Conservation (phyloP, 2,888 invertebrate species). For the Lutraria lutraria region DNA sequence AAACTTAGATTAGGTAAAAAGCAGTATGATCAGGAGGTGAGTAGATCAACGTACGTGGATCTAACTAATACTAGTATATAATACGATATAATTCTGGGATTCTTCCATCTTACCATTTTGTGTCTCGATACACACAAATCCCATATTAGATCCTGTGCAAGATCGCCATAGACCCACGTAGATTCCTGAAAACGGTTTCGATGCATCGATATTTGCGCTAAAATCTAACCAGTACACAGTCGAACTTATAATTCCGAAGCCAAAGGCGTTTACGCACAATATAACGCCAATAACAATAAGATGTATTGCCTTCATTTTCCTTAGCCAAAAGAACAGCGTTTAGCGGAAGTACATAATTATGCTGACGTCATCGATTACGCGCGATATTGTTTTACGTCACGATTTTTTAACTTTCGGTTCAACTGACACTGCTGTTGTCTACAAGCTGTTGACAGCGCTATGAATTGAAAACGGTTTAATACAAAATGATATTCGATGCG, state of each 20-base stretch:
- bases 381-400: neutral
- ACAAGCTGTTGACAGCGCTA: too few relatives aligned
- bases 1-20: too few relatives aligned
- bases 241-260: neutral
- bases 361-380: slow-evolving; percentile 8
- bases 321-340: neutral
- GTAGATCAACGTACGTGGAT: too few relatives aligned
- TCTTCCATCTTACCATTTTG: neutral
- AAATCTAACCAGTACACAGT: slow-evolving; percentile 8
- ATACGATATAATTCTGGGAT: too few relatives aligned
- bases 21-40: too few relatives aligned
- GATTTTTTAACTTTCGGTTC: neutral
- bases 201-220: neutral
- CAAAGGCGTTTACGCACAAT: neutral
- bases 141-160: neutral
- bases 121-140: neutral
- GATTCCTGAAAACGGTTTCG: neutral
- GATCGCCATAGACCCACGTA: slow-evolving; percentile 24
- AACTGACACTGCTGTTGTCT: too few relatives aligned
- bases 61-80: too few relatives aligned
- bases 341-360: neutral
- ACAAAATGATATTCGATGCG: too few relatives aligned
- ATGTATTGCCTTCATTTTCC: slow-evolving; percentile 4
- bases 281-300: neutral
- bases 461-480: too few relatives aligned